Conservation (phyloP, 2,797 vertebrate genomes). For the Myotis pilosus region DNA sequence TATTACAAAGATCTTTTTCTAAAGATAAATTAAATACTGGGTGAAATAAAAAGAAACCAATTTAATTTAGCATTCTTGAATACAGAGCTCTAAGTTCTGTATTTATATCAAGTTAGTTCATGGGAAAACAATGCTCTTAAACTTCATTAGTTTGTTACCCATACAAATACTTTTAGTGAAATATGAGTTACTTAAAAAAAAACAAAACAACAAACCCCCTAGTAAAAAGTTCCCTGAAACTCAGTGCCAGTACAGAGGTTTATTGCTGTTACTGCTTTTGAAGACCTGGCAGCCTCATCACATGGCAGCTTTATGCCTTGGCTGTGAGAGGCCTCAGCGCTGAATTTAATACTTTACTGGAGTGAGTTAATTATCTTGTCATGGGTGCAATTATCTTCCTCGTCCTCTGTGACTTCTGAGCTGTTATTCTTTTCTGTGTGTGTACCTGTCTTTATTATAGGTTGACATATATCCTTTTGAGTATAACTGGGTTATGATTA, state of each 20-base stretch:
- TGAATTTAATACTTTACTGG: neutral
- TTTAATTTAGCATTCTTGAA: slow-evolving; percentile 31
- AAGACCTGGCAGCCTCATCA: neutral
- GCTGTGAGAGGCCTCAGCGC: neutral
- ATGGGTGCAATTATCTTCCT: neutral
- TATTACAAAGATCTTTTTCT: neutral
- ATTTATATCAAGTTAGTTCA: neutral
- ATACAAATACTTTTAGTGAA: neutral
- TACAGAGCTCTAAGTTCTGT: neutral
- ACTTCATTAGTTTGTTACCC: neutral
- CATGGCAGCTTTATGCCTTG: neutral
- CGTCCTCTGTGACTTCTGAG: slow-evolving; percentile 22
- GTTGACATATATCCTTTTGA: neutral
- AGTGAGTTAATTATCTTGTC: neutral
- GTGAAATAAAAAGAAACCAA: slow-evolving; percentile 26
- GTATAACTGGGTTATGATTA: neutral
- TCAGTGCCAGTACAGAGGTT: neutral
- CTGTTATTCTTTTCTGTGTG: neutral
- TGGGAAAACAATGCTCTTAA: slow-evolving; percentile 25
- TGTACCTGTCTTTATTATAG: neutral
- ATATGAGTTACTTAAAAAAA: neutral
- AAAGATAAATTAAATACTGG: neutral
- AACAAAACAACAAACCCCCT: no score
- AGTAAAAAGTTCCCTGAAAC: neutral
- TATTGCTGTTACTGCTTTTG: neutral